Conservation (phyloP, 1,140 invertebrate species). For the Eriosoma lanigerum region DNA sequence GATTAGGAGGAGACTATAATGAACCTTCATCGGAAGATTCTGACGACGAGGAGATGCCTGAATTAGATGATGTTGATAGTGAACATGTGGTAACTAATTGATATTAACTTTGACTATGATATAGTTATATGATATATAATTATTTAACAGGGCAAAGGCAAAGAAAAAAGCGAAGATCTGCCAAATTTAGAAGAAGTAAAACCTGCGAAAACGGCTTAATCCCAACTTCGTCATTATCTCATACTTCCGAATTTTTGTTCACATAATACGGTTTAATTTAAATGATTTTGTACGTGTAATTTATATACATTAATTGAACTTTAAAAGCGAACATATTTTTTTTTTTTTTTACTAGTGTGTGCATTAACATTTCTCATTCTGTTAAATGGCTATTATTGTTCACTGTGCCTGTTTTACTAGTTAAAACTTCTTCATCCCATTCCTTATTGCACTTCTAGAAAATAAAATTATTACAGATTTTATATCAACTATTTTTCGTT, state of each 20-base stretch:
- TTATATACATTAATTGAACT: constrained; percentile 43
- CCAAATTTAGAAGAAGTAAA: constrained; percentile 35
- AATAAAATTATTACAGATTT: background rate
- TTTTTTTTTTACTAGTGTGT: constrained; percentile 40
- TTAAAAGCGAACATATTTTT: background rate
- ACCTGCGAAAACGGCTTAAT: constrained; percentile 14
- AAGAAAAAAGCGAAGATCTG: constrained; percentile 20
- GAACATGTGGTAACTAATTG: constrained; percentile 19
- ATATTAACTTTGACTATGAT: too few species aligned
- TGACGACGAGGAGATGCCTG: constrained; percentile 65
- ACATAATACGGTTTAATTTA: constrained; percentile 49
- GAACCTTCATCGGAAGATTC: constrained; percentile 61
- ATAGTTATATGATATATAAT: too few species aligned
- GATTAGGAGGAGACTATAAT: constrained; percentile 61
- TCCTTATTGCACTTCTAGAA: constrained; percentile 41
- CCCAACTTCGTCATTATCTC: constrained; percentile 36
- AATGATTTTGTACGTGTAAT: constrained; percentile 38
- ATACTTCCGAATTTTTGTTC: constrained; percentile 51
- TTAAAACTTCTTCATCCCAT: constrained; percentile 40
- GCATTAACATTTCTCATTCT: constrained; percentile 30
- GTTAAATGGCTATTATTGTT: constrained; percentile 31
- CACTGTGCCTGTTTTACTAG: constrained; percentile 36
- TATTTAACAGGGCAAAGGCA: constrained; percentile 28
- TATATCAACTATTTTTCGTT: background rate
- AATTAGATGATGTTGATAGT: constrained; percentile 59